These are phyloP conservation scores for Pyxicephalus adspersus DNA, from an alignment of 2,113 vertebrate genomes.

Conservation along the genomic window DNA sequence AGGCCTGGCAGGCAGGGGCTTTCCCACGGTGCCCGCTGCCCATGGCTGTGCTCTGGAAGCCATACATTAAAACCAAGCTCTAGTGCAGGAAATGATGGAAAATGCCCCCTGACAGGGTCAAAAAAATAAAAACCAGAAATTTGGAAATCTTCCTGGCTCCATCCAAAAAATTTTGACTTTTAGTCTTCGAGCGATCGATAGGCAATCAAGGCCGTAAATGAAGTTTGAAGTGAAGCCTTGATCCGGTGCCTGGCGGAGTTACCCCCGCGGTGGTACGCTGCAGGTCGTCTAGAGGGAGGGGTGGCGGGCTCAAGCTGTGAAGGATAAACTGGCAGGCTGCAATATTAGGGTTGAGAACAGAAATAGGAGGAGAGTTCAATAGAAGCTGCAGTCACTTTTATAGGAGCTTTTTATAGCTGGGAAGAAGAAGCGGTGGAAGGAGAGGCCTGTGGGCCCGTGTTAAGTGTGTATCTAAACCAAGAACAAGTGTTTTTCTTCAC, in stretches of 20 bases:
- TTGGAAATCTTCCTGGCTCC: too few relatives aligned
- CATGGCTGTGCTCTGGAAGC: too few relatives aligned
- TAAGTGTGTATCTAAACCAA: not conserved
- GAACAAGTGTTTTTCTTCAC: not conserved
- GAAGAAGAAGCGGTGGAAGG: not conserved
- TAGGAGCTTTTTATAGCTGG: constrained; percentile 44
- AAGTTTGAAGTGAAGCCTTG: too few relatives aligned
- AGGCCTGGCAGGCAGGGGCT: not conserved
- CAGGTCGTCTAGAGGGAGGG: not conserved
- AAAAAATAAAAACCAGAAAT: too few relatives aligned
- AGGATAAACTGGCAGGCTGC: constrained; percentile 16
- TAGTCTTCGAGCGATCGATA: too few relatives aligned
- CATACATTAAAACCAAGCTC: too few relatives aligned
- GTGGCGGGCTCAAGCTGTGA: not conserved
- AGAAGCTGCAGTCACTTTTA: constrained; percentile 32
- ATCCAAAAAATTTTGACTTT: too few relatives aligned
- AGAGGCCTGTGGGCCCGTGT: not conserved
- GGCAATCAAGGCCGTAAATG: too few relatives aligned
- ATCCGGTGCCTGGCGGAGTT: not conserved
- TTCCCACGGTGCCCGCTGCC: constrained; percentile 45
- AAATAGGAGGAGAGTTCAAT: constrained; percentile 27
- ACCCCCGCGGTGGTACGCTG: not conserved
- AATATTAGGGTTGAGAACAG: not conserved
- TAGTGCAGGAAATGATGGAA: too few relatives aligned
- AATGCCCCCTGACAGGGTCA: not conserved